Evolutionary conservation across 2,797 vertebrate species (phyloP).

Genomic region (Lagocephalus sceleratus): DNA sequence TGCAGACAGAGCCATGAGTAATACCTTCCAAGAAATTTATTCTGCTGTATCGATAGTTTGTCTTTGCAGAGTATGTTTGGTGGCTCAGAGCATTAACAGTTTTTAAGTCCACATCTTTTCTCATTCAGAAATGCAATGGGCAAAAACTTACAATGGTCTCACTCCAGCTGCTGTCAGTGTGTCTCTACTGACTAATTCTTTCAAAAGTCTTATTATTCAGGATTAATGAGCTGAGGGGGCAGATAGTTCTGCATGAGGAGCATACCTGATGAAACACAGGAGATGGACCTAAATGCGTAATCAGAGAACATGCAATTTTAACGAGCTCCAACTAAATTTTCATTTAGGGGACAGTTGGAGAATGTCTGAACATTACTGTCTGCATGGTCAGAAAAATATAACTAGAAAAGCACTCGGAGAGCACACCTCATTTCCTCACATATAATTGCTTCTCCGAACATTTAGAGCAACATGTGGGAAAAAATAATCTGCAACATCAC

Average conservation of each 20-base stretch:
- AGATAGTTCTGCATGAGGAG: constrained; percentile 24
- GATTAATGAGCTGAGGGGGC: constrained; percentile 50
- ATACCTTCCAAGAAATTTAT: constrained; percentile 30
- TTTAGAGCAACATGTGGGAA: no score
- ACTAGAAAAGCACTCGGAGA: no score
- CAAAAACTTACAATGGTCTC: constrained; percentile 9
- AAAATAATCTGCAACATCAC: no score
- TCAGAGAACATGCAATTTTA: constrained; percentile 20
- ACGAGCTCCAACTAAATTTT: not conserved
- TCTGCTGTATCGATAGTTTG: constrained; percentile 11
- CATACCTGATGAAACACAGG: not conserved
- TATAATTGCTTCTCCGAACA: no score
- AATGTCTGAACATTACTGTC: not conserved
- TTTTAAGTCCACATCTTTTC: not conserved
- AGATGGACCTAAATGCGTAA: constrained; percentile 19
- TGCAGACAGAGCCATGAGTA: not conserved
- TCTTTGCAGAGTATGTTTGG: constrained; percentile 14
- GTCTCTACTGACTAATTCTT: constrained; percentile 34
- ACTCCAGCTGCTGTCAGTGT: constrained; percentile 14
- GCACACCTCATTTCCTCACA: no score
- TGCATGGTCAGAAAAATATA: no score
- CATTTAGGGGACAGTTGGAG: not conserved
- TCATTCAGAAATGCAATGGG: not conserved
- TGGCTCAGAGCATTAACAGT: constrained; percentile 9
- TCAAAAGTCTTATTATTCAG: constrained; percentile 40